Base-by-base conservation (phyloP, 35 echinoderm and acorn worm species). In the Apostichopus parvimensis region DNA sequence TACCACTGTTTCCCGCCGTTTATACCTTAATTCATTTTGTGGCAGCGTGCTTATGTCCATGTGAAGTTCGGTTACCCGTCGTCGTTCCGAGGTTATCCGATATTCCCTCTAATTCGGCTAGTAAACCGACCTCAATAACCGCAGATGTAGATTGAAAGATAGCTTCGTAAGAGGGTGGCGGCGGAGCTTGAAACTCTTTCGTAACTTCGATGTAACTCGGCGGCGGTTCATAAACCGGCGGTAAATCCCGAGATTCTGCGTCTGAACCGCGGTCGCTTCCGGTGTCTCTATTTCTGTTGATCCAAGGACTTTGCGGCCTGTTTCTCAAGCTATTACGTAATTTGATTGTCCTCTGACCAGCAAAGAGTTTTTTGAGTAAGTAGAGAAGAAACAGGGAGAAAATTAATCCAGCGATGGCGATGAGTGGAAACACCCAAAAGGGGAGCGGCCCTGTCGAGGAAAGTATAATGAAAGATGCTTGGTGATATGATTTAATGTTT, bases 161-260 rank as follows among this genome's bases (percentile, higher is more conserved):
- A 45, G 62, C 10, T 61, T 88, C 86, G 60, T 88, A 88, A 0
- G 60, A 9, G 8, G 86, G 86, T 53, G 86, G 86, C 5, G 86
- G 86, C 4, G 86, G 86, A 72, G 86, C 17, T 73, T 88, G 20
- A 54, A 88, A 88, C 9, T 73, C 86, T 73, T 88, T 68, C 17
- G 86, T 88, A 6, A 88, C 86, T 26, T 68, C 68, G 57, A 88
- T 88, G 25, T 88, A 88, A 53, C 86, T 88, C 20, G 17, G 79
- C n/a, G 21, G 86, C 10, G 58, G 61, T 66, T 87, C 83, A 14
- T 87, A 87, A 26, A 20, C 83, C 58, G 83, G 83, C 5, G 86
- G 64, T 26, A 53, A 54, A 28, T 52, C 86, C 18, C 28, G 17
- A 58, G 68, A 73, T 5, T 88, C 86, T 9, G 52, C 8, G 62